Percentiles rank a stretch among this genome's conserved stretches.
These are phyloP conservation scores for Cremastinae sp. DNA, from an alignment of 2,888 invertebrate genomes.

Conservation along the genomic window DNA sequence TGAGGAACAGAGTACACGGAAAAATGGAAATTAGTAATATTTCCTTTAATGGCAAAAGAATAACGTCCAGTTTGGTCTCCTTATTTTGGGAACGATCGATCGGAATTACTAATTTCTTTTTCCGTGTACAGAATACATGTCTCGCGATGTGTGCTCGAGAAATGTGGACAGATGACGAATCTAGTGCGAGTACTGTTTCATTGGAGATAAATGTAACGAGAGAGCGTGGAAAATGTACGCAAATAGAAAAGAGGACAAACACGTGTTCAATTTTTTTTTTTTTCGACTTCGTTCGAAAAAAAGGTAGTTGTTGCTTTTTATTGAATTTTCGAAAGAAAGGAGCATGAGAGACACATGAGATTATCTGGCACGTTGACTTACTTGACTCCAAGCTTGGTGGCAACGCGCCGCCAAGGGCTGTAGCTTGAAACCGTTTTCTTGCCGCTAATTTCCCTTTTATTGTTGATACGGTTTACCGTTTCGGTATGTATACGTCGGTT, in stretches of 20 bases:
- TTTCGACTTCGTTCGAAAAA: constrained; percentile 1
- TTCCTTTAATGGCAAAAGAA: too few species aligned
- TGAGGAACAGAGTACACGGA: constrained; percentile 13
- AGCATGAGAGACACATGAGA: constrained; percentile 79
- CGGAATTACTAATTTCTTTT: not conserved
- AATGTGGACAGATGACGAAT: constrained; percentile 40
- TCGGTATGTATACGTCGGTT: constrained; percentile 73
- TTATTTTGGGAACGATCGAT: not conserved
- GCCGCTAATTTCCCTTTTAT: constrained; percentile 83
- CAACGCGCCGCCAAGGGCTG: constrained; percentile 96
- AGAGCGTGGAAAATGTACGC: constrained; percentile 66
- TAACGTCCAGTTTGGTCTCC: too few species aligned
- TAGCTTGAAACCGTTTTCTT: constrained; percentile 88
- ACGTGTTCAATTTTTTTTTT: constrained; percentile 16
- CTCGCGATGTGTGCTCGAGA: constrained; percentile 52
- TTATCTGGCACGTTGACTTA: constrained; percentile 84
- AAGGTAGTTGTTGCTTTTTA: constrained; percentile 29
- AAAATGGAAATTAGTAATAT: constrained; percentile 5
- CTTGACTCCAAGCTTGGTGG: constrained; percentile 97
- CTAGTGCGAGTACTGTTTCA: constrained; percentile 37
- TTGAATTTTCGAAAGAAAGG: constrained; percentile 52
- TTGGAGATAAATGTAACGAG: constrained; percentile 29
- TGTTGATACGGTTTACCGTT: constrained; percentile 70
- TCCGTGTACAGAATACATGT: not conserved
- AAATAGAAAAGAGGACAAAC: constrained; percentile 70